A percentile compares a stretch with the other conserved stretches of the same genome.
Evolutionary conservation across 1,140 invertebrate species (phyloP).

Genomic region (Ostrea edulis): DNA sequence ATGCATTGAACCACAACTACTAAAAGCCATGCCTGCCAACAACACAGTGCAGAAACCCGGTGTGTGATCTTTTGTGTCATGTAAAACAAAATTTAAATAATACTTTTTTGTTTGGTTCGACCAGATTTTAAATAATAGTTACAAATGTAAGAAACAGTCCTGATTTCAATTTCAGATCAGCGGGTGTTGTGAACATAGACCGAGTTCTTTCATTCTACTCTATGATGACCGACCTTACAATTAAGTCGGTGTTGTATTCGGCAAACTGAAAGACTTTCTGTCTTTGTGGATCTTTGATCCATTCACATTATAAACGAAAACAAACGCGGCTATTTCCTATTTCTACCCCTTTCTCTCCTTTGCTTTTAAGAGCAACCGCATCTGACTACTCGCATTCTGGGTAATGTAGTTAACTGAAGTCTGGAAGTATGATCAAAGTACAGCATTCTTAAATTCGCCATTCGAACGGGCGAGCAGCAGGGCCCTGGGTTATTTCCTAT

Average conservation of each 20-base stretch:
- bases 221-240: no score
- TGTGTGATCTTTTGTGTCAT: no score
- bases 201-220: no score
- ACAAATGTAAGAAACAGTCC: no score
- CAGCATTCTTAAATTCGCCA: slow-evolving; percentile 51
- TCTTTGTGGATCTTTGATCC: slow-evolving; percentile 13
- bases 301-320: background rate
- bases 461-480: slow-evolving; percentile 53
- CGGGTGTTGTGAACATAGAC: no score
- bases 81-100: no score
- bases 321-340: background rate
- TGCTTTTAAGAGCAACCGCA: slow-evolving; percentile 51
- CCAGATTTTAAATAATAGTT: no score
- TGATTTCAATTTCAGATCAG: no score
- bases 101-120: no score
- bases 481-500: slow-evolving; percentile 40
- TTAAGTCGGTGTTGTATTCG: background rate
- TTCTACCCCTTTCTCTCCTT: background rate
- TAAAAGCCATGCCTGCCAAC: background rate
- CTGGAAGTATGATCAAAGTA: slow-evolving; percentile 53
- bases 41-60: background rate
- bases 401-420: slow-evolving; percentile 50
- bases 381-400: slow-evolving; percentile 55
- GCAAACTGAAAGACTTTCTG: background rate
- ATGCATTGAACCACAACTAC: background rate